Evolutionary conservation across 1,140 invertebrate species (phyloP).

Genomic region (Cotesia vestalis): DNA sequence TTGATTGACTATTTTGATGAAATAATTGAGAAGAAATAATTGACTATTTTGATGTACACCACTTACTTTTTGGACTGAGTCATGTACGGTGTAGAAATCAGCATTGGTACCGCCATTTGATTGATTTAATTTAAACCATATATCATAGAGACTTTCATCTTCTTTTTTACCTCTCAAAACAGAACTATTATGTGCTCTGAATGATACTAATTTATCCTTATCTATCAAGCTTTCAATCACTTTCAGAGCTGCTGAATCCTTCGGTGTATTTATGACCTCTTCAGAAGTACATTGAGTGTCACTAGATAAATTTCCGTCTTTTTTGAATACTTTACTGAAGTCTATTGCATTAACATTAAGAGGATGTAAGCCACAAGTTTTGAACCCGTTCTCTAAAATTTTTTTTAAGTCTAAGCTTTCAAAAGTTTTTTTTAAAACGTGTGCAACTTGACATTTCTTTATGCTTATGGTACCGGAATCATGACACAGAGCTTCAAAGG

Average conservation of each 20-base stretch:
- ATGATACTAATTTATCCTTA: not conserved
- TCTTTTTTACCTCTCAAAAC: not conserved
- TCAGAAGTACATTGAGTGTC: not conserved
- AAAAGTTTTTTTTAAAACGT: slow-evolving; percentile 27
- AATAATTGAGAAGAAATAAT: no score
- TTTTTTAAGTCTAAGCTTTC: slow-evolving; percentile 8
- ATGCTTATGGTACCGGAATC: slow-evolving; percentile 14
- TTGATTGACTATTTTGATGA: no score
- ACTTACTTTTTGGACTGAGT: no score
- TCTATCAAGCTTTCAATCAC: not conserved
- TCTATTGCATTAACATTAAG: slow-evolving; percentile 24
- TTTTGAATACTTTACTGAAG: slow-evolving; percentile 23
- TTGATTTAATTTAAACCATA: slow-evolving; percentile 3
- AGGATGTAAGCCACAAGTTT: slow-evolving; percentile 26
- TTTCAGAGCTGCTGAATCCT: not conserved
- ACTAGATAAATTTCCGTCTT: not conserved
- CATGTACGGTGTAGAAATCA: no score
- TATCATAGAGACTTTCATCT: not conserved
- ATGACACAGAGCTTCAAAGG: slow-evolving; percentile 20
- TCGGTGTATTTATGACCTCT: not conserved
- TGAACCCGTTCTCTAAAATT: slow-evolving; percentile 30
- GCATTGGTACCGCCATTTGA: no score
- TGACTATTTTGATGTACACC: no score
- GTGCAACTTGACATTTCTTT: slow-evolving; percentile 23
- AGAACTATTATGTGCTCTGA: slow-evolving; percentile 2